Conservation (phyloP, 2,888 invertebrate species). For the Orthosia cruda region DNA sequence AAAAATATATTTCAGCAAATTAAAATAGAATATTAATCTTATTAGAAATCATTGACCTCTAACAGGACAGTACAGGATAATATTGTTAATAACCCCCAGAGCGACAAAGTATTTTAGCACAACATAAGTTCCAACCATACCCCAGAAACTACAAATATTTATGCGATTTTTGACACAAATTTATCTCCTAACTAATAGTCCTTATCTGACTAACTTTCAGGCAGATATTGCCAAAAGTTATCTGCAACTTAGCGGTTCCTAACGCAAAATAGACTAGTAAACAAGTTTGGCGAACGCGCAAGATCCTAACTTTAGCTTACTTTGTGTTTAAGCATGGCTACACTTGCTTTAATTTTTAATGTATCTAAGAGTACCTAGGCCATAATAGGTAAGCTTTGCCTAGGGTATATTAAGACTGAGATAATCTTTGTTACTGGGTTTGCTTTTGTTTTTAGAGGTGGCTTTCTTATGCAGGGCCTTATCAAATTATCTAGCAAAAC, state of each 20-base stretch:
- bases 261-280: slow-evolving; percentile 67
- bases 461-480: not conserved
- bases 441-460: not conserved
- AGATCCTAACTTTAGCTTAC: slow-evolving; percentile 53
- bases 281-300: slow-evolving; percentile 58
- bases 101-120: not conserved
- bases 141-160: slow-evolving; percentile 5
- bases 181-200: slow-evolving; percentile 55
- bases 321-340: slow-evolving; percentile 46
- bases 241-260: slow-evolving; percentile 61
- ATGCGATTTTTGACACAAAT: slow-evolving; percentile 53
- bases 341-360: slow-evolving; percentile 55
- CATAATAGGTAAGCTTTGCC: slow-evolving; percentile 9
- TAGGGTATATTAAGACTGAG: slow-evolving; percentile 1
- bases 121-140: not conserved
- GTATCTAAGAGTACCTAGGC: not conserved
- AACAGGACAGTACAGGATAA: not conserved
- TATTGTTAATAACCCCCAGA: not conserved
- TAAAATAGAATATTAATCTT: too few relatives aligned
- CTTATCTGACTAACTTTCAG: slow-evolving; percentile 63
- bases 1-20: too few relatives aligned
- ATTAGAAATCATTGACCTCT: too few relatives aligned
- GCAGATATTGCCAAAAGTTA: slow-evolving; percentile 68
- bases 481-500: too few relatives aligned
- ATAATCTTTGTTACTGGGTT: slow-evolving; percentile 10